phyloP scores from a whole-genome alignment of 2,113 vertebrate species.

The Nycticebus coucang region DNA sequence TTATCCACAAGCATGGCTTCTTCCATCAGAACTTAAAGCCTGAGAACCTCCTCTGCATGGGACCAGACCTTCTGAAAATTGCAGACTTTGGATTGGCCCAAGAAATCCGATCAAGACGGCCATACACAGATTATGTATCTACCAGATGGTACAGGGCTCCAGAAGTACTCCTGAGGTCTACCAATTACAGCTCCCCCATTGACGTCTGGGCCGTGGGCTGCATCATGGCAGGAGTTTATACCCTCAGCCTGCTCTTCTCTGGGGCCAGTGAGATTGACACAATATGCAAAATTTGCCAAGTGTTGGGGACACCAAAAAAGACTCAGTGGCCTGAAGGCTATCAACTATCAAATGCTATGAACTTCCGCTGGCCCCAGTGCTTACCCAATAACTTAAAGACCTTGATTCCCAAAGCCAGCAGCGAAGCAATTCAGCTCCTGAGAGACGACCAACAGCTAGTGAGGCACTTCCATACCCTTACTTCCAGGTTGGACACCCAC shows the following conservation, averaged over 20 bases:
- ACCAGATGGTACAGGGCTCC: constrained; percentile 91
- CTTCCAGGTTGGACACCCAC: constrained; percentile 91
- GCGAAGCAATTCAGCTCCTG: too few relatives aligned
- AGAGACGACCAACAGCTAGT: too few relatives aligned
- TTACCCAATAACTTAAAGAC: constrained; percentile 89
- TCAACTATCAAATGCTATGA: constrained; percentile 88
- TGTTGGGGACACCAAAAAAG: constrained; percentile 90
- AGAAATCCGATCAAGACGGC: constrained; percentile 90
- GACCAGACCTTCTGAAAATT: constrained; percentile 91
- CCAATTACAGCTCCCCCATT: constrained; percentile 89
- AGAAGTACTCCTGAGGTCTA: constrained; percentile 89
- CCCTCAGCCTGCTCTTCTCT: constrained; percentile 88
- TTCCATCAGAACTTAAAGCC: constrained; percentile 91
- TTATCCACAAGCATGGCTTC: constrained; percentile 91
- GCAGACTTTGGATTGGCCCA: constrained; percentile 90
- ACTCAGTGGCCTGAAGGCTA: constrained; percentile 91
- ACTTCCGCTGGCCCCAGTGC: constrained; percentile 89
- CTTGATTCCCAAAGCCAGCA: constrained; percentile 84
- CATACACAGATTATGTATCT: constrained; percentile 90
- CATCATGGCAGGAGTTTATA: constrained; percentile 91
- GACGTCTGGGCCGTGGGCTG: constrained; percentile 91
- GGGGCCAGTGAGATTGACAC: constrained; percentile 91
- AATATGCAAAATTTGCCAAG: constrained; percentile 92
- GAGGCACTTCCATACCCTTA: constrained; percentile 93
- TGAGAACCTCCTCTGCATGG: constrained; percentile 91